These are phyloP conservation scores for Hydropotes inermis DNA, from an alignment of 2,113 vertebrate genomes.

Conservation along the genomic window DNA sequence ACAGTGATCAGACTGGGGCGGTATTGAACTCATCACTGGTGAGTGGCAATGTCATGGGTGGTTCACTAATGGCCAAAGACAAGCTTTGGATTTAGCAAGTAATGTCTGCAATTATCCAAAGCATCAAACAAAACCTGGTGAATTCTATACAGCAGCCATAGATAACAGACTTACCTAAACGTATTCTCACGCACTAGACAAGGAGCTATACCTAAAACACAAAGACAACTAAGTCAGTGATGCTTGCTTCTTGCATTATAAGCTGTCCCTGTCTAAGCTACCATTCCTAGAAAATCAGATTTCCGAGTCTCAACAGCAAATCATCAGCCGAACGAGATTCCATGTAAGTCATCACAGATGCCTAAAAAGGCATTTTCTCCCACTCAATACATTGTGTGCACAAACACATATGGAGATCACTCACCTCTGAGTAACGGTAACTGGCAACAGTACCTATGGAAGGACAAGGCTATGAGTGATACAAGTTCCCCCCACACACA, in stretches of 20 bases:
- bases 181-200: fast-evolving
- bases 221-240: background rate
- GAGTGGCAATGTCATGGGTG: background rate
- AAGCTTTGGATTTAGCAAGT: background rate
- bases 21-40: constrained; percentile 74
- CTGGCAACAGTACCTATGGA: background rate
- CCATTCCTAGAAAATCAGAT: constrained; percentile 47
- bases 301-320: constrained; percentile 83
- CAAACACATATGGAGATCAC: fast-evolving
- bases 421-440: background rate
- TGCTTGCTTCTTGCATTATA: background rate
- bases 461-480: fast-evolving
- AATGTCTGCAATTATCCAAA: background rate
- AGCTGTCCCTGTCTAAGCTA: background rate
- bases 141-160: background rate
- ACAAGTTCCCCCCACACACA: fast-evolving
- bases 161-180: background rate
- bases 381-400: fast-evolving
- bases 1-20: constrained; percentile 82
- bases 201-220: background rate
- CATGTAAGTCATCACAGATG: constrained; percentile 69
- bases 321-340: constrained; percentile 94
- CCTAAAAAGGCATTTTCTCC: background rate
- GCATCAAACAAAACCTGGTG: background rate
- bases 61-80: background rate